phyloP scores from a whole-genome alignment of 2,888 invertebrate genomes.

The Pachycephus smyrnensis region DNA sequence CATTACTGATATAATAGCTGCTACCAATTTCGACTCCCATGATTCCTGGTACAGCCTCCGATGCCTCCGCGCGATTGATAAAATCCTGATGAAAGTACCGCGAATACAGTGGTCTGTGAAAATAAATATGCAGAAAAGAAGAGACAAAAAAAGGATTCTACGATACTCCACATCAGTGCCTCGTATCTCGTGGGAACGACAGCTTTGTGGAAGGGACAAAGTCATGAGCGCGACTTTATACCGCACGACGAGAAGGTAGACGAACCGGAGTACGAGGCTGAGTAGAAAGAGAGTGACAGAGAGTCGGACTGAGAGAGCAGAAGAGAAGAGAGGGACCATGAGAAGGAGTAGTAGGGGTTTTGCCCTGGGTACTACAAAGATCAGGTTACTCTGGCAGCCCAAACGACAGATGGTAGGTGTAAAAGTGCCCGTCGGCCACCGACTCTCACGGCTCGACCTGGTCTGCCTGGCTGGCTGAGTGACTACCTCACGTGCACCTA shows the following conservation, averaged over 20 bases:
- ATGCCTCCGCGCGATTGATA: neutral
- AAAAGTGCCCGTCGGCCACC: constrained; percentile 45
- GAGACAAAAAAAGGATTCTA: too few species aligned
- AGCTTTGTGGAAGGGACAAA: neutral
- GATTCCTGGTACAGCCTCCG: neutral
- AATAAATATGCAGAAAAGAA: neutral
- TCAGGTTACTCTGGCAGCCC: constrained; percentile 52
- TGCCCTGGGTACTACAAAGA: constrained; percentile 50
- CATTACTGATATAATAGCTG: neutral
- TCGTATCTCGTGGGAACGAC: neutral
- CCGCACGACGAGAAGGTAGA: neutral
- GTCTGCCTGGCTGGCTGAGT: neutral
- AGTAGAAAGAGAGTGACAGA: constrained; percentile 7
- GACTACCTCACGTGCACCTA: neutral
- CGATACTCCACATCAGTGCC: neutral
- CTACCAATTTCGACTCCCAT: neutral
- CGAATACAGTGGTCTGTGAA: neutral
- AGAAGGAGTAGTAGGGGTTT: constrained; percentile 35
- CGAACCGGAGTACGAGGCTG: neutral
- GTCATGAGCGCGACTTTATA: neutral
- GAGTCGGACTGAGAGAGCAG: neutral
- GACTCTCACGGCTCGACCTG: constrained; percentile 48
- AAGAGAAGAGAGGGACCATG: neutral
- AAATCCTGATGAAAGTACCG: neutral
- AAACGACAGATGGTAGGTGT: constrained; percentile 63